A percentile compares a stretch with the other conserved stretches of the same genome.
Conservation (phyloP, 2,797 vertebrate genomes). For the Tiaroga cobitis region DNA sequence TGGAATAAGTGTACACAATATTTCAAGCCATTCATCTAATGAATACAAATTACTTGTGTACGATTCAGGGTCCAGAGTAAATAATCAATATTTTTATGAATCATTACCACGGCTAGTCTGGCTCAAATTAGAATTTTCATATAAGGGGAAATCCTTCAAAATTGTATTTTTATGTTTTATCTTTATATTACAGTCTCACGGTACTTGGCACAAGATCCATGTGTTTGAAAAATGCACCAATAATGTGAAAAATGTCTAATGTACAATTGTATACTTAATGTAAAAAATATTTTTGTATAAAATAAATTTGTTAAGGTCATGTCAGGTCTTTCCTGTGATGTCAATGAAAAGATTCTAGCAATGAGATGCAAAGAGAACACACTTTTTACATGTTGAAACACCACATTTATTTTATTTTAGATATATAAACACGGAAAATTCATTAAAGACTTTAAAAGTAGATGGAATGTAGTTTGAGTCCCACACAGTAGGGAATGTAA, state of each 20-base stretch:
- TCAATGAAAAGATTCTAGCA: background rate
- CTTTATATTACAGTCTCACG: constrained; percentile 12
- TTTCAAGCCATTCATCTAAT: background rate
- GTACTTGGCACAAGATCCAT: background rate
- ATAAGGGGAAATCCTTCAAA: background rate
- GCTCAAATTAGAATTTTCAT: background rate
- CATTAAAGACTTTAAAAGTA: background rate
- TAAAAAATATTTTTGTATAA: constrained; percentile 45
- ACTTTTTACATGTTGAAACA: background rate
- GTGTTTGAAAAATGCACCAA: background rate
- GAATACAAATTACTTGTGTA: background rate
- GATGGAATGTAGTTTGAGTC: constrained; percentile 23
- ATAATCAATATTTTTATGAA: background rate
- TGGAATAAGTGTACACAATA: background rate
- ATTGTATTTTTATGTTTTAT: background rate
- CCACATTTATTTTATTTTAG: constrained; percentile 14
- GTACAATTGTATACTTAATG: constrained; percentile 32
- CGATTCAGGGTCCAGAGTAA: background rate
- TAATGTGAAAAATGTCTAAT: constrained; percentile 36
- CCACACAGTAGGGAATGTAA: constrained; percentile 16
- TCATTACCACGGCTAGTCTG: background rate
- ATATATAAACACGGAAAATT: constrained; percentile 3
- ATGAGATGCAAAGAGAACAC: background rate
- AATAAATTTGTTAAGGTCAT: constrained; percentile 28
- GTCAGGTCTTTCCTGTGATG: background rate